These are phyloP conservation scores for Eremobia ochroleuca DNA, from an alignment of 2,888 invertebrate genomes.

Conservation along the genomic window DNA sequence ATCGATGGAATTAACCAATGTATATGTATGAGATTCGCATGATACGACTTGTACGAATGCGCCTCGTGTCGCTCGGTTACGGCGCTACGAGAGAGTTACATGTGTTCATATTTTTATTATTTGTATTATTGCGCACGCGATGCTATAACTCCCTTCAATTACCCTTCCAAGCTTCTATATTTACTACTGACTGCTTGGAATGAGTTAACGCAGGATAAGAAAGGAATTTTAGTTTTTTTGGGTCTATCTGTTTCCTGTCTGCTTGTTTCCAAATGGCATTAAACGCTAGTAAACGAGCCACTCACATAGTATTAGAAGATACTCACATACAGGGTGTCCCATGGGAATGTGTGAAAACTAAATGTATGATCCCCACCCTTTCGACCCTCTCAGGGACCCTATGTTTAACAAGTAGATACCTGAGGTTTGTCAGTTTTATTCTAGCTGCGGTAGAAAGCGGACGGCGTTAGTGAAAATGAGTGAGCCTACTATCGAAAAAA, in stretches of 20 bases:
- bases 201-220: conserved; percentile 48
- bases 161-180: conserved; percentile 65
- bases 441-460: no score
- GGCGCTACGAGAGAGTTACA: conserved; percentile 50
- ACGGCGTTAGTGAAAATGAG: no score
- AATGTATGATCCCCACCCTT: no score
- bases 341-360: no score
- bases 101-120: conserved; percentile 69
- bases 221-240: neutral
- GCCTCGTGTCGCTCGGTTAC: conserved; percentile 36
- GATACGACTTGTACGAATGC: conserved; percentile 60
- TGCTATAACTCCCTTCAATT: conserved; percentile 68
- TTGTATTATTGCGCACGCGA: conserved; percentile 63
- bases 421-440: no score
- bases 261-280: neutral
- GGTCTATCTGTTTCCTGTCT: neutral
- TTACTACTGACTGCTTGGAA: conserved; percentile 56
- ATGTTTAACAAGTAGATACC: no score
- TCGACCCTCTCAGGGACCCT: no score
- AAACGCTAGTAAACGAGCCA: neutral
- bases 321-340: no score
- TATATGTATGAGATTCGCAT: conserved; percentile 60
- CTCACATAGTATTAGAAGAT: no score
- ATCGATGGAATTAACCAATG: conserved; percentile 51
- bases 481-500: no score